phyloP scores from a whole-genome alignment of 2,797 vertebrate genomes.

The Oceanodroma leucorhoa region DNA sequence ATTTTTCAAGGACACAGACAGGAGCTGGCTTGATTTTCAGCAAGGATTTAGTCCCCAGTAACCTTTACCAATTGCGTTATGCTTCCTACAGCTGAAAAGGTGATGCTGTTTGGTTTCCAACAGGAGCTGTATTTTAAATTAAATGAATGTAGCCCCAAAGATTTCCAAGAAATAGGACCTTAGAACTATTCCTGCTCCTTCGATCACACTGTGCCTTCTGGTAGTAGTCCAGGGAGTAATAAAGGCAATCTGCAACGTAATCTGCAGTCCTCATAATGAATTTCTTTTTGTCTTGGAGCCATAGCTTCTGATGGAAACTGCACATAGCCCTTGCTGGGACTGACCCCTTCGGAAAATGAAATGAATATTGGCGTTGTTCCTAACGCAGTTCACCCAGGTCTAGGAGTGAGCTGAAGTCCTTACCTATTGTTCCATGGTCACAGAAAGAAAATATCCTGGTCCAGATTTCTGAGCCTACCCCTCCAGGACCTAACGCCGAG shows the following conservation, averaged over 20 bases:
- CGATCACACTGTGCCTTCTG: not conserved
- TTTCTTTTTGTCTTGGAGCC: not conserved
- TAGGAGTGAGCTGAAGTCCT: not conserved
- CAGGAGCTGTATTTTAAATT: not conserved
- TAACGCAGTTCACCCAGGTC: not conserved
- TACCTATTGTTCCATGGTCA: not conserved
- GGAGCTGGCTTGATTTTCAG: not conserved
- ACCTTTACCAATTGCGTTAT: not conserved
- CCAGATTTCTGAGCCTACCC: not conserved
- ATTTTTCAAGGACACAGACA: not conserved
- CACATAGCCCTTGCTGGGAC: not conserved
- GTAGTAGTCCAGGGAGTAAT: conserved; percentile 9
- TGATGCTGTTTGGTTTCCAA: not conserved
- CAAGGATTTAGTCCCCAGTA: not conserved
- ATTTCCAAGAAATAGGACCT: conserved; percentile 13
- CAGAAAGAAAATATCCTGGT: not conserved
- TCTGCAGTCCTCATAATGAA: not conserved
- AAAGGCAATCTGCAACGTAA: not conserved
- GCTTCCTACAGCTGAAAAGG: not conserved
- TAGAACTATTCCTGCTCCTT: not conserved
- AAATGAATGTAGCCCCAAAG: not conserved
- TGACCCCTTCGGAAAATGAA: not conserved
- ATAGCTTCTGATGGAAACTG: not conserved
- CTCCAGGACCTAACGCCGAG: not conserved
- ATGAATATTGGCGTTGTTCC: not conserved